Percentiles rank a stretch among this genome's conserved stretches.
Evolutionary conservation across 1,140 invertebrate species (phyloP).

Genomic region (Limonius californicus): DNA sequence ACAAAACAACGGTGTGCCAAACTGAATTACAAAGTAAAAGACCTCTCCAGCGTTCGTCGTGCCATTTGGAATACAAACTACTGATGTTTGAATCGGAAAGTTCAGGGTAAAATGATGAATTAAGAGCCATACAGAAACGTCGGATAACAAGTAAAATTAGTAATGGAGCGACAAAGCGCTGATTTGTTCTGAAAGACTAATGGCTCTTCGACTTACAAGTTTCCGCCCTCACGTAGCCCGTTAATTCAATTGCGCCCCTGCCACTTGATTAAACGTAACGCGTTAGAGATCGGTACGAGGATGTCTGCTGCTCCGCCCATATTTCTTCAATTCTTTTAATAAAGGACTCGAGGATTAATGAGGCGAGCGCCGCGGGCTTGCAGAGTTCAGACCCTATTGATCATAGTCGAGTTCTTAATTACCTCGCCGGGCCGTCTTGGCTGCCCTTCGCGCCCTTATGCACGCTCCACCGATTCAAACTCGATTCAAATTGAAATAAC

Average conservation of each 20-base stretch:
- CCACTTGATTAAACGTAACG: constrained; percentile 42
- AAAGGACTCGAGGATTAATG: constrained; percentile 41
- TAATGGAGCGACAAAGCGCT: constrained; percentile 34
- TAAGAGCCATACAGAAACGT: constrained; percentile 15
- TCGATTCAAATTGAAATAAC: constrained; percentile 41
- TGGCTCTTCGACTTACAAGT: constrained; percentile 40
- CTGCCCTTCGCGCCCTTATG: constrained; percentile 32
- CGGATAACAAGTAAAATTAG: constrained; percentile 18
- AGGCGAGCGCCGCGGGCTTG: constrained; percentile 30
- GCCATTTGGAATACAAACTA: not conserved
- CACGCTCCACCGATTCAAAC: constrained; percentile 28
- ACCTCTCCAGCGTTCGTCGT: no score
- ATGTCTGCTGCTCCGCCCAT: constrained; percentile 36
- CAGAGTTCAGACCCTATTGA: constrained; percentile 32
- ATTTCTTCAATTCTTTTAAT: constrained; percentile 42
- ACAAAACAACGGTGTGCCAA: no score
- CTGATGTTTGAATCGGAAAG: not conserved
- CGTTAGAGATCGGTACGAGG: constrained; percentile 26
- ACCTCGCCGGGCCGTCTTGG: constrained; percentile 30
- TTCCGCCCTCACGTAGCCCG: constrained; percentile 40
- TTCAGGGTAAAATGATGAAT: not conserved
- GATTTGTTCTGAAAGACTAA: constrained; percentile 42
- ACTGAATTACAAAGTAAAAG: no score
- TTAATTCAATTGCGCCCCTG: constrained; percentile 42
- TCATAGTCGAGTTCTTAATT: constrained; percentile 38